Percentiles rank a stretch among this genome's conserved stretches.
These are phyloP conservation scores for Drusus annulatus DNA, from an alignment of 1,140 invertebrate species.

Conservation along the genomic window DNA sequence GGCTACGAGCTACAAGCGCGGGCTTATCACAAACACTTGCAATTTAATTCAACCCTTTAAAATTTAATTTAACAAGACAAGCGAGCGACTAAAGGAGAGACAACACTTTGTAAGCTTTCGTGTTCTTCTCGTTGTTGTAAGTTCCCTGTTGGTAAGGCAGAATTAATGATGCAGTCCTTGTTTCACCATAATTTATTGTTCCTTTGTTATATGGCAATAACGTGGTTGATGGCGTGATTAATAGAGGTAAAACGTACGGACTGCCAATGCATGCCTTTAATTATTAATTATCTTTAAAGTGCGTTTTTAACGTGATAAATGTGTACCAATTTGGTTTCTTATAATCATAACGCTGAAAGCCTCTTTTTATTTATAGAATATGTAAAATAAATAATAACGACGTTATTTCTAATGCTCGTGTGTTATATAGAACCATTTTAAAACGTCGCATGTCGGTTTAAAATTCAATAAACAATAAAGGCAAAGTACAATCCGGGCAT, in stretches of 20 bases:
- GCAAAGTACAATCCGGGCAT: constrained; percentile 4
- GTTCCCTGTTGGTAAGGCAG: constrained; percentile 4
- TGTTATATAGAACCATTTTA: too few relatives aligned
- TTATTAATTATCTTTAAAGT: too few relatives aligned
- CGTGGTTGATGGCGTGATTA: neutral
- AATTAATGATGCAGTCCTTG: constrained; percentile 35
- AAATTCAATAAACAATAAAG: constrained; percentile 7
- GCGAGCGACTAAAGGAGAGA: constrained; percentile 39
- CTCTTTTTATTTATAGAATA: too few relatives aligned
- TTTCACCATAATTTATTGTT: neutral
- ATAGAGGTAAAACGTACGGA: neutral
- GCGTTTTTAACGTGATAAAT: too few relatives aligned
- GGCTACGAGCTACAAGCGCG: neutral
- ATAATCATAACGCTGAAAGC: too few relatives aligned
- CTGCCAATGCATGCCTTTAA: too few relatives aligned
- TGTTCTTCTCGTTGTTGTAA: constrained; percentile 37
- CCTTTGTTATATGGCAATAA: neutral
- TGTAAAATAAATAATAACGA: too few relatives aligned
- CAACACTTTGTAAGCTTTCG: constrained; percentile 43
- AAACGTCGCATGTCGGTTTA: too few relatives aligned
- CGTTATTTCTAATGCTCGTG: too few relatives aligned
- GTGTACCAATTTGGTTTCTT: too few relatives aligned
- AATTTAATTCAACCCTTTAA: constrained; percentile 52
- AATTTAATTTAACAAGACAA: constrained; percentile 52
- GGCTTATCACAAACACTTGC: constrained; percentile 49